phyloP scores from a whole-genome alignment of 1,140 invertebrate genomes.

The Oryctes rhinoceros region DNA sequence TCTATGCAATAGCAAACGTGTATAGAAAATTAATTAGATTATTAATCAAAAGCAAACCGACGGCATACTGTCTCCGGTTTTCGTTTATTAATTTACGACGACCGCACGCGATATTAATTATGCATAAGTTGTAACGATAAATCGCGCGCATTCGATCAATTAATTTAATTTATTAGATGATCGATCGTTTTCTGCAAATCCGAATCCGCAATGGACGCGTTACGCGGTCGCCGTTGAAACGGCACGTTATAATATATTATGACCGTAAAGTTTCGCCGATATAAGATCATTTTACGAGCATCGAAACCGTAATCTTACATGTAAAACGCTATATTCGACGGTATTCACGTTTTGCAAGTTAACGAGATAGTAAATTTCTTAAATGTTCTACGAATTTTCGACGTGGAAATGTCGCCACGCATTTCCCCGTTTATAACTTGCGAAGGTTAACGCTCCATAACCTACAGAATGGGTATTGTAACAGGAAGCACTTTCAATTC shows the following conservation, averaged over 20 bases:
- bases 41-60: slow-evolving; percentile 1
- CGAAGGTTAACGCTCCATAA: background rate
- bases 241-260: slow-evolving; percentile 1
- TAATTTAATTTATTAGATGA: slow-evolving; percentile 16
- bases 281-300: background rate
- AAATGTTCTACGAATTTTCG: background rate
- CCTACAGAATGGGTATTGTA: background rate
- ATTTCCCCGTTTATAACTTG: background rate
- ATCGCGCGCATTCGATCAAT: slow-evolving; percentile 11
- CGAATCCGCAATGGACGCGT: background rate
- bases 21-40: slow-evolving; percentile 6
- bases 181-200: background rate
- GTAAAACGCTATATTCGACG: background rate
- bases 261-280: background rate
- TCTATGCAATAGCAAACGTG: background rate
- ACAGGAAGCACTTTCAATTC: background rate
- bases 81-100: background rate
- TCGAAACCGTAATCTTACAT: background rate
- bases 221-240: background rate
- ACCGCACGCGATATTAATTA: background rate
- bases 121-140: background rate
- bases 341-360: slow-evolving; percentile 4
- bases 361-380: slow-evolving; percentile 10
- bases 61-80: background rate
- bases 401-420: background rate